Percentiles rank a stretch among this genome's conserved stretches.
Evolutionary conservation across 2,888 invertebrate genomes (phyloP).

Genomic region (Scaptomyza polygonia): DNA sequence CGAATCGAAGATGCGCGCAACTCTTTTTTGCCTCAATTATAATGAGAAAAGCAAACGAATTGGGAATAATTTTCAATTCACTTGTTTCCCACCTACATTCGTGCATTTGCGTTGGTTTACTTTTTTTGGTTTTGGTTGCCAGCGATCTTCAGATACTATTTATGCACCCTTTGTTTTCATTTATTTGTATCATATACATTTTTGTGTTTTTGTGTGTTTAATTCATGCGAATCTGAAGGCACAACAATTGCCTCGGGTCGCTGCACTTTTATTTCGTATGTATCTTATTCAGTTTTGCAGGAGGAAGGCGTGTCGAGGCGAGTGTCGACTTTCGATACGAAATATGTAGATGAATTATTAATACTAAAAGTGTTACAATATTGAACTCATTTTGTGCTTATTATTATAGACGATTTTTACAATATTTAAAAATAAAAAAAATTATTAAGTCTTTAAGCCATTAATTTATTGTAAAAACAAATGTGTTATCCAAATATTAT

Average conservation of each 20-base stretch:
- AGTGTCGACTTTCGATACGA: conserved; percentile 12
- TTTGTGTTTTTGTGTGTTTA: neutral
- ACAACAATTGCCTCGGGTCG: conserved; percentile 18
- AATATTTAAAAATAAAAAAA: no score
- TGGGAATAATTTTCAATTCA: conserved; percentile 82
- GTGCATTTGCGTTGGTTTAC: conserved; percentile 14
- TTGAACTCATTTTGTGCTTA: no score
- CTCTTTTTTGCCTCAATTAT: conserved; percentile 69
- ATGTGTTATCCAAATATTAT: no score
- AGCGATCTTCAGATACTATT: conserved; percentile 68
- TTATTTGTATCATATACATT: conserved; percentile 55
- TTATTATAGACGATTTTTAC: no score
- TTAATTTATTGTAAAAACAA: no score
- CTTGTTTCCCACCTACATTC: conserved; percentile 78
- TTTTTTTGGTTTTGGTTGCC: conserved; percentile 22
- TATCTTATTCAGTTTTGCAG: neutral
- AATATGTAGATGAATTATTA: conserved; percentile 50
- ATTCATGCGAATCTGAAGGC: conserved; percentile 7
- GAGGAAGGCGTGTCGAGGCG: conserved; percentile 57
- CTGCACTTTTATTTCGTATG: conserved; percentile 18
- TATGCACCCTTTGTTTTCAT: conserved; percentile 66
- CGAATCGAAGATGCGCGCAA: conserved; percentile 39
- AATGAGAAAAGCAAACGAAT: conserved; percentile 82
- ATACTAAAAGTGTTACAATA: conserved; percentile 1
- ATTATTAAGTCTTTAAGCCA: no score